These are phyloP conservation scores for Hipparchia sbordonii DNA, from an alignment of 2,888 invertebrate genomes.

Conservation along the genomic window DNA sequence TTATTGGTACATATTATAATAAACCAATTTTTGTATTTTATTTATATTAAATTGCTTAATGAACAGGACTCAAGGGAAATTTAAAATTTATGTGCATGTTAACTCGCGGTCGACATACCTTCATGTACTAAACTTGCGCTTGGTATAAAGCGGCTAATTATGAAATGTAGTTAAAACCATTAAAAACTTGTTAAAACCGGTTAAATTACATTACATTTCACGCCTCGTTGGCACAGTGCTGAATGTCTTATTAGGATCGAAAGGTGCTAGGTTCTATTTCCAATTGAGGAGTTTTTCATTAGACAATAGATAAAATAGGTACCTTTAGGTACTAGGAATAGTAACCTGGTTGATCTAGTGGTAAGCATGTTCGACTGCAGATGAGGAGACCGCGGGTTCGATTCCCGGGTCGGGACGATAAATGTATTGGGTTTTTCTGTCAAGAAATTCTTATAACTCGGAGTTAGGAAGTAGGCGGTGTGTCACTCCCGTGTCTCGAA, in stretches of 20 bases:
- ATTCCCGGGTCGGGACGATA: too few species aligned
- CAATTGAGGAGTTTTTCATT: background rate
- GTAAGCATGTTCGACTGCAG: too few species aligned
- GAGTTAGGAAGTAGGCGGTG: background rate
- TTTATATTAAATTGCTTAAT: conserved; percentile 19
- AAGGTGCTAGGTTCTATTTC: conserved; percentile 1
- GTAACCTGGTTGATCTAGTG: too few species aligned
- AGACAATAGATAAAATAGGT: background rate
- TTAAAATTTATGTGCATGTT: conserved; percentile 20
- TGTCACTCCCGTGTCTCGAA: background rate
- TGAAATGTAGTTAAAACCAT: conserved; percentile 16
- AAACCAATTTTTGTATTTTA: background rate
- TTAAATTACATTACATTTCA: conserved; percentile 18
- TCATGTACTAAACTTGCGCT: background rate
- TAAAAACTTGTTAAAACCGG: conserved; percentile 17
- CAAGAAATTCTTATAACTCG: too few species aligned
- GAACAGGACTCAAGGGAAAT: conserved; percentile 10
- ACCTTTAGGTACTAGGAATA: background rate
- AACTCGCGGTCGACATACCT: background rate
- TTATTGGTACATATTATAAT: background rate
- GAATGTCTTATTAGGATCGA: conserved; percentile 9
- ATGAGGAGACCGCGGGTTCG: too few species aligned
- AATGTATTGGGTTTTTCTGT: too few species aligned
- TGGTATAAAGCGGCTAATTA: conserved; percentile 16
- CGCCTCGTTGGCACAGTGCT: conserved; percentile 11